Evolutionary conservation across 2,797 vertebrate species (phyloP), one percentile per base, ranked within the genome.

Genomic region (Champsocephalus gunnari): DNA sequence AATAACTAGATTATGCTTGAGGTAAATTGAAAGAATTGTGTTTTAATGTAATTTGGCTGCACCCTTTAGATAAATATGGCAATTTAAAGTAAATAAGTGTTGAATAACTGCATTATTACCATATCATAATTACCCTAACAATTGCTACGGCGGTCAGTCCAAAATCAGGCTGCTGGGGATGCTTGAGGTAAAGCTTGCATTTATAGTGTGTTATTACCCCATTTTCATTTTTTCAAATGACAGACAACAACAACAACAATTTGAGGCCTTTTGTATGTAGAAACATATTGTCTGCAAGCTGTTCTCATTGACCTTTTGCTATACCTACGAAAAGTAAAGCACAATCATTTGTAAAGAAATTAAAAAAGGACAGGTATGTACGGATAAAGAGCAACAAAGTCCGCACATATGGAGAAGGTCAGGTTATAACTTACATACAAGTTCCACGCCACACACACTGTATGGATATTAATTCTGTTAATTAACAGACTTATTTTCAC

Each of bases 171-270:
- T 14, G 48, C 21, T 77, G 51, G 16, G 53, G 72, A 24, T 54
- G 13, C 24, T 12, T 58, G 28, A 67, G 54, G 67, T 71, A 57
- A 70, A 44, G 34, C n/a, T 60, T 13, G 41, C 38, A 68, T 32
- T 17, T 38, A n/a, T 6, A 17, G 13, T 43, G 28, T 57, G 12
- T 58, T 55, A 65, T 68, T 12, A 32, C 2, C 3, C 8, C 2
- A 1, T 55, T 21, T 47, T 62, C 5, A 12, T 19, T 21, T 53
- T 58, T 7, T 34, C 19, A 59, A 34, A 66, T 2, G 41, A 6
- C 13, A 71, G 4, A 63, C 41, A 49, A 34, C 13, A 12, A n/a
- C 13, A 12, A n/a, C 24, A 68, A 24, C 2, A 24, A 24, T 24
- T 24, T 24, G 24, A 24, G 24, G 5, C 9, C 1, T 32, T 49